Evolutionary conservation across 30 jellyfish, hydroid and myxozoan genomes (phyloP).

Genomic region (Aurelia sp.): DNA sequence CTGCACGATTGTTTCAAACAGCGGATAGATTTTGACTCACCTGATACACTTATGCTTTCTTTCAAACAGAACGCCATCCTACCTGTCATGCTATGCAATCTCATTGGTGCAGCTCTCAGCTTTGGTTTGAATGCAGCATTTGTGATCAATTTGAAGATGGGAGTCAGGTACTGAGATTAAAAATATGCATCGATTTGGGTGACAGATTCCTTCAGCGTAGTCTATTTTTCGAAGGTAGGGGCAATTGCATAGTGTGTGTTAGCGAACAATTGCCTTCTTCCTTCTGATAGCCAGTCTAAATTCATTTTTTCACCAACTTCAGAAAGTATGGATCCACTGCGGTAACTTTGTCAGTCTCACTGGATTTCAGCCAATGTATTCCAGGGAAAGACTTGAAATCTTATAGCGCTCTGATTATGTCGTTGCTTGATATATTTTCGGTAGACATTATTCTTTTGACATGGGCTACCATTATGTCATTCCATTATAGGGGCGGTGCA

Average conservation of each 20-base stretch:
- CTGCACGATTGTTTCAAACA: neutral
- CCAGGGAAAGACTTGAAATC: too few relatives aligned
- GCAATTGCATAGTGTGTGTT: too few relatives aligned
- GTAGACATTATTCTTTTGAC: neutral
- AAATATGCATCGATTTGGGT: neutral
- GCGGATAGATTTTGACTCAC: neutral
- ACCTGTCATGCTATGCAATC: slow-evolving; percentile 7
- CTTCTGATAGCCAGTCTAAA: too few relatives aligned
- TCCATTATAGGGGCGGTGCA: slow-evolving; percentile 45
- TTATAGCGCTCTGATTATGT: neutral
- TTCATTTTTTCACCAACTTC: too few relatives aligned
- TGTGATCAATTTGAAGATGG: slow-evolving; percentile 18
- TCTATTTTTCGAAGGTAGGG: neutral
- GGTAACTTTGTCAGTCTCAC: too few relatives aligned
- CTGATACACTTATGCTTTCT: neutral
- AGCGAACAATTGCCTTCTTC: too few relatives aligned
- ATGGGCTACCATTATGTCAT: neutral
- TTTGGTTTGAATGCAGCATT: slow-evolving; percentile 42
- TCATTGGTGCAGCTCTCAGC: slow-evolving; percentile 16
- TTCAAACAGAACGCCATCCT: slow-evolving; percentile 1
- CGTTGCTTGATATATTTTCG: neutral
- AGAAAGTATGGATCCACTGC: too few relatives aligned
- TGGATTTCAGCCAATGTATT: too few relatives aligned
- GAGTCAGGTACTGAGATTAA: slow-evolving; percentile 6
- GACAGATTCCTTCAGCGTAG: neutral